phyloP scores from a whole-genome alignment of 64 coral and sea anemone genomes.

The Dendronephthya gigantea region DNA sequence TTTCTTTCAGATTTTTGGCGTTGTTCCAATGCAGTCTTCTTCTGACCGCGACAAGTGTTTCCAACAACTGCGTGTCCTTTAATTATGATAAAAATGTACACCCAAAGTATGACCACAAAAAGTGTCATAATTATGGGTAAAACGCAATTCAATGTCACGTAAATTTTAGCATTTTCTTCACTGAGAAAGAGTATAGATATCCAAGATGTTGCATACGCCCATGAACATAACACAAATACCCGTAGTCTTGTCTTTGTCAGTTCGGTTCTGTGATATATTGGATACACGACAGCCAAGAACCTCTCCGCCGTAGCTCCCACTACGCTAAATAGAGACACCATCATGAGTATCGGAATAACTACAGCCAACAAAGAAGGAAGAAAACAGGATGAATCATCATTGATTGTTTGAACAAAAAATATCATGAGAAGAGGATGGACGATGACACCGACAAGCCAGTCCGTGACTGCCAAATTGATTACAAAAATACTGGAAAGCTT shows the following conservation, averaged over 20 bases:
- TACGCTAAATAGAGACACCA: background rate
- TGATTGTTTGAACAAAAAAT: background rate
- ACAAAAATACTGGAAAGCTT: background rate
- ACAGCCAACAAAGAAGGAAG: background rate
- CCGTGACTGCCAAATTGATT: background rate
- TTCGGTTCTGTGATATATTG: background rate
- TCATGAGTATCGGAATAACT: background rate
- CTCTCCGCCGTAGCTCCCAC: background rate
- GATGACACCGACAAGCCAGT: background rate
- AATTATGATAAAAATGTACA: background rate
- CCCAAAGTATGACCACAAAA: background rate
- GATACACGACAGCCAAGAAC: background rate
- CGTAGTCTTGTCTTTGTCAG: background rate
- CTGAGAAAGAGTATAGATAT: background rate
- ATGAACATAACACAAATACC: background rate
- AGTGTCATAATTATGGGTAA: background rate
- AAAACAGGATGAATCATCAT: background rate
- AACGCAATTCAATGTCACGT: background rate
- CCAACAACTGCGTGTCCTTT: background rate
- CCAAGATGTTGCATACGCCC: background rate
- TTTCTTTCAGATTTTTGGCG: background rate
- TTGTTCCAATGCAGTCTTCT: background rate
- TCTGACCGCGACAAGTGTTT: background rate
- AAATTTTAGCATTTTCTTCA: background rate
- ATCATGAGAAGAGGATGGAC: background rate